Percentiles rank a stretch among this genome's conserved stretches.
These are phyloP conservation scores for Gortyna flavago DNA, from an alignment of 2,888 invertebrate genomes.

Conservation along the genomic window DNA sequence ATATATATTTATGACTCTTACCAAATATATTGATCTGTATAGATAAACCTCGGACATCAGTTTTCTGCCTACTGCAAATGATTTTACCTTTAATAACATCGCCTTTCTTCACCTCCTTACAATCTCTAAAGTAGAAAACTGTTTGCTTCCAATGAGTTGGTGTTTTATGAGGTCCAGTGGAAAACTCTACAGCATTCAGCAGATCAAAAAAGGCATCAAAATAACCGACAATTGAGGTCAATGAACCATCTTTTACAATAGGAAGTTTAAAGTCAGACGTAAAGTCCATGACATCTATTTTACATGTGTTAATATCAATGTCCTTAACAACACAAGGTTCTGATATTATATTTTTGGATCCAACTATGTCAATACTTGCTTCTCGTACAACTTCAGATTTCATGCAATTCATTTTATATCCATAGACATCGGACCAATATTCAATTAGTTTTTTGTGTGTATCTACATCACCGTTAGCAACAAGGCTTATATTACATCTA, in stretches of 20 bases:
- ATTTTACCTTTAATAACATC: slow-evolving; percentile 91
- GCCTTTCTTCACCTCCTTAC: slow-evolving; percentile 93
- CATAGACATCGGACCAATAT: slow-evolving; percentile 98
- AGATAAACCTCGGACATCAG: slow-evolving; percentile 93
- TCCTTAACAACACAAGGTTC: slow-evolving; percentile 91
- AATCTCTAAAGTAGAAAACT: slow-evolving; percentile 94
- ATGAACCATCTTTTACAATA: slow-evolving; percentile 91
- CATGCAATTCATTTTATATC: slow-evolving; percentile 98
- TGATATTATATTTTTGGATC: slow-evolving; percentile 91
- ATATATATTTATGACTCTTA: slow-evolving; percentile 91
- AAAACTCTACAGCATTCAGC: slow-evolving; percentile 91
- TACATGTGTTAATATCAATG: slow-evolving; percentile 94
- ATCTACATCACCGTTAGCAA: slow-evolving; percentile 94
- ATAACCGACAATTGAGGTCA: slow-evolving; percentile 96
- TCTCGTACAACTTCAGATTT: slow-evolving; percentile 95
- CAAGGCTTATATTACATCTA: slow-evolving; percentile 94
- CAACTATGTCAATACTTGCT: slow-evolving; percentile 89
- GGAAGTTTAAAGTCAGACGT: slow-evolving; percentile 92
- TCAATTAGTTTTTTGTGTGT: slow-evolving; percentile 93
- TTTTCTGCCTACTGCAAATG: slow-evolving; percentile 93
- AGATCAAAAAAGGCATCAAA: slow-evolving; percentile 97
- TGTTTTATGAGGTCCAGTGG: slow-evolving; percentile 93
- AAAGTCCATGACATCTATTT: slow-evolving; percentile 93
- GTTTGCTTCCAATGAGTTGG: slow-evolving; percentile 99
- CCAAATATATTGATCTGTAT: slow-evolving; percentile 92